Evolutionary conservation across 2,888 invertebrate species (phyloP), one percentile per base, ranked within the genome.

Genomic region (Catocala nupta): DNA sequence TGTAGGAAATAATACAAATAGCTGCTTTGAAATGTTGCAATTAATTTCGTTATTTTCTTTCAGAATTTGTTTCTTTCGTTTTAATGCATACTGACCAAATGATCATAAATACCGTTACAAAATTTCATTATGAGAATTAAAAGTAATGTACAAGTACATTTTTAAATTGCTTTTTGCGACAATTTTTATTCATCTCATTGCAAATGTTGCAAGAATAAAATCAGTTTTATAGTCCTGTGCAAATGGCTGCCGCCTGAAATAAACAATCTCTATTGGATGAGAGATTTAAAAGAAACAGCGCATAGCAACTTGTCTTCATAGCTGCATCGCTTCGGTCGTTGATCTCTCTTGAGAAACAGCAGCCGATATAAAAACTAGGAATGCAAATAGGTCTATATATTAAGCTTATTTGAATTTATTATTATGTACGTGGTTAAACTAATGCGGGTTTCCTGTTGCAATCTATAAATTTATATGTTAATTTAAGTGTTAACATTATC

Each of bases 261-360:
- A 45, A 5, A 45, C 45, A 12, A 12, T 45, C 6, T 12, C 36
- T 39, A 39, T 39, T 39, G 9, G 36, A 39, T 39, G 36, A 39
- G 8, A 5, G 45, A 47, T 47, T 16, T 47, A 47, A 47, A 47
- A 16, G 9, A 39, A 39, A 16, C 16, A 16, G 10, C 5, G 16
- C 57, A 51, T 50, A 44, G 34, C n/a, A 36, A 51, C 57, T 11
- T 49, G 5, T 34, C 13, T 33, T 51, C 43, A 8, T 10, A 16
- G 10, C 9, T 57, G 50, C 51, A 45, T 16, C 44, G 45, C 7
- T 16, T 43, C 16, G 47, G 47, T 16, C 47, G 25, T 47, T 47
- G 47, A 47, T 16, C 47, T 47, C 47, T 16, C 16, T 47, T 16
- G 16, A 47, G 47, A 25, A 47, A 43, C 10, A 43, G 43, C 5